Evolutionary conservation across 2,797 vertebrate genomes (phyloP).

Genomic region (Ataeniobius toweri): DNA sequence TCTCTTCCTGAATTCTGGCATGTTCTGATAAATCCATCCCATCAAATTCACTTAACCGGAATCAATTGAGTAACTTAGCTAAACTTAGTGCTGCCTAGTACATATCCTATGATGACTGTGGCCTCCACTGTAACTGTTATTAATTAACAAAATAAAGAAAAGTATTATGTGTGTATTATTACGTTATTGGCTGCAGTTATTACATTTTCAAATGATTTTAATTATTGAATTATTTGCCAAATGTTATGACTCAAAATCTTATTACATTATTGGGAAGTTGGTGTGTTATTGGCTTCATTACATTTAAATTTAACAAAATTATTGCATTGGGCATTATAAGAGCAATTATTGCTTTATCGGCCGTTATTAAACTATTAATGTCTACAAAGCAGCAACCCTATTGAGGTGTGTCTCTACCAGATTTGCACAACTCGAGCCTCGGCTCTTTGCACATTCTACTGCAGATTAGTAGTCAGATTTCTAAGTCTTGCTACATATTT

Average conservation of each 20-base stretch:
- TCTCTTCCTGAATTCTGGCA: neutral
- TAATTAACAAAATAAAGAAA: neutral
- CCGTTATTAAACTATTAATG: neutral
- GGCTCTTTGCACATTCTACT: neutral
- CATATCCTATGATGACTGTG: neutral
- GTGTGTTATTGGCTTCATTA: neutral
- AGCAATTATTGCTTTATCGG: neutral
- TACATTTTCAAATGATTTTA: neutral
- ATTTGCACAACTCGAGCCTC: neutral
- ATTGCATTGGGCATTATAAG: neutral
- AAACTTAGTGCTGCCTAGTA: neutral
- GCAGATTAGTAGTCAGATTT: neutral
- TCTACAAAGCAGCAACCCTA: neutral
- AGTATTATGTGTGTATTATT: neutral
- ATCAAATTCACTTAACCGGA: neutral
- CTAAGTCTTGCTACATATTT: neutral
- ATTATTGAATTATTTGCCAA: neutral
- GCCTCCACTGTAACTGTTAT: neutral
- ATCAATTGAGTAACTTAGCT: neutral
- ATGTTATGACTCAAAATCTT: neutral
- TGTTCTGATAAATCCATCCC: neutral
- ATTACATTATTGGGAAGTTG: neutral
- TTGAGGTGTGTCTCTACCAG: neutral
- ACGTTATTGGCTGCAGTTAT: too few relatives aligned
- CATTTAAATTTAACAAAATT: neutral